Conservation (phyloP, 2,888 invertebrate genomes). For the Apodemia zela region DNA sequence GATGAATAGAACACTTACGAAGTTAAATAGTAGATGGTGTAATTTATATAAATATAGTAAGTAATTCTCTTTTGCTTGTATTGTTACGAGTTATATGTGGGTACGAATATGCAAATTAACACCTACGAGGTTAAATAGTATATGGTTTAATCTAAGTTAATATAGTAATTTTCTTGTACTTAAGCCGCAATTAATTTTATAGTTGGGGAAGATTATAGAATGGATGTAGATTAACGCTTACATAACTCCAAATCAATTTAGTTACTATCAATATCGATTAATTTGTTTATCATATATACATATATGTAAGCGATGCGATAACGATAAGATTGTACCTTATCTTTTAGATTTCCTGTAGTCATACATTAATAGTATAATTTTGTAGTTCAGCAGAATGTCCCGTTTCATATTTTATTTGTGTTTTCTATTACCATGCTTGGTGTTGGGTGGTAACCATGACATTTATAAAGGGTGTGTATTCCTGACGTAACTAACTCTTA, state of each 20-base stretch:
- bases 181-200: too few species aligned
- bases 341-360: background rate
- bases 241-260: background rate
- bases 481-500: background rate
- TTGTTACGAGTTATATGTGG: too few species aligned
- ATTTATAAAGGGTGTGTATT: slow-evolving; percentile 36
- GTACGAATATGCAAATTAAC: too few species aligned
- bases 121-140: too few species aligned
- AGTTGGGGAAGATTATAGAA: too few species aligned
- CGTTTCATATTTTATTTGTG: slow-evolving; percentile 6
- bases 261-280: background rate
- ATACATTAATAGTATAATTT: background rate
- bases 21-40: too few species aligned
- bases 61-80: too few species aligned
- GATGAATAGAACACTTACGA: too few species aligned
- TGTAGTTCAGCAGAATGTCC: background rate
- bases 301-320: background rate
- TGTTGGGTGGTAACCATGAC: slow-evolving; percentile 30
- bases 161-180: too few species aligned
- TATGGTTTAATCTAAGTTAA: too few species aligned
- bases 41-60: too few species aligned
- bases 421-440: background rate
- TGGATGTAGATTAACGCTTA: too few species aligned
- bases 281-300: background rate
- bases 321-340: background rate